Evolutionary conservation across 2,797 vertebrate species (phyloP).

Genomic region (Simalia tracyae): DNA sequence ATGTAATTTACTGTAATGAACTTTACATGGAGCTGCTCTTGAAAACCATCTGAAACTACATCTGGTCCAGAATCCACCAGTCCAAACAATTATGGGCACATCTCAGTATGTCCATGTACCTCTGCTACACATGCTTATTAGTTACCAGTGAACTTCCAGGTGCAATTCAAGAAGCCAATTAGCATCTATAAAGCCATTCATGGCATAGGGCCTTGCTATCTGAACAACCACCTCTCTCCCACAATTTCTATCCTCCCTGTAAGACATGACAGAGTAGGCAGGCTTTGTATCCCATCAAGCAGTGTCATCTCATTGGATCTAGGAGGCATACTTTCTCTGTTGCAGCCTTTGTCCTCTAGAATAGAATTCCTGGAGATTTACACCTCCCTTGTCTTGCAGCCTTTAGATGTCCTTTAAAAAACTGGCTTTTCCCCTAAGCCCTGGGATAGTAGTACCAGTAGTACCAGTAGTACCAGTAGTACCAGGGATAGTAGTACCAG

Average conservation of each 20-base stretch:
- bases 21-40: neutral
- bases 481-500: no score
- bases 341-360: neutral
- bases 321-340: neutral
- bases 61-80: neutral
- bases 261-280: neutral
- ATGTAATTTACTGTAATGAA: neutral
- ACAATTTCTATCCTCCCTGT: neutral
- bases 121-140: neutral
- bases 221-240: neutral
- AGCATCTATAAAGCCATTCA: neutral
- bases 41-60: neutral
- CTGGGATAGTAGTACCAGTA: no score
- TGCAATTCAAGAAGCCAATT: neutral
- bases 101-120: neutral
- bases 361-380: neutral
- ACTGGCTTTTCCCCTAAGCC: neutral
- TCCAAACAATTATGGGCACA: neutral
- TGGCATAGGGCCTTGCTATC: neutral
- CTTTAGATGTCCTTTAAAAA: neutral
- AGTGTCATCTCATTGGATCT: neutral
- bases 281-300: neutral
- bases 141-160: neutral
- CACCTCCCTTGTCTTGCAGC: neutral
- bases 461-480: no score